Percentiles rank a stretch among this genome's conserved stretches.
phyloP scores from a whole-genome alignment of 2,113 vertebrate genomes.

The Cyanoliseus patagonus region DNA sequence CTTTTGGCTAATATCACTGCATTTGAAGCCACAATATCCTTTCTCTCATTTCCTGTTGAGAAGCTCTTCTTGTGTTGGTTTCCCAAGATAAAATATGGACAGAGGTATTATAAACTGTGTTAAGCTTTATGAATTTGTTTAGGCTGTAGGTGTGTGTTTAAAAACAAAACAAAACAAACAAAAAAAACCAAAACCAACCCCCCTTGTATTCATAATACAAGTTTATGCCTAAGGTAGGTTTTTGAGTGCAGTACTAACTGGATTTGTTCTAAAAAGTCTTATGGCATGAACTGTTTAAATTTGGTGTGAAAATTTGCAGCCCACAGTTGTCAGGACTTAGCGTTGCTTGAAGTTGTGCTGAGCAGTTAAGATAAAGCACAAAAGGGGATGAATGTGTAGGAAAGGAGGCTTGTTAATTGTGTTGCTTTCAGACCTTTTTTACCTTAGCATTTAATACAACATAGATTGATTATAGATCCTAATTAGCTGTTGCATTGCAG shows the following conservation, averaged over 20 bases:
- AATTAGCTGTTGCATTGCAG: neutral
- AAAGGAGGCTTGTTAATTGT: neutral
- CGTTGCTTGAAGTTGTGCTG: neutral
- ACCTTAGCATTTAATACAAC: neutral
- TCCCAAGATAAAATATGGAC: neutral
- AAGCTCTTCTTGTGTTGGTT: neutral
- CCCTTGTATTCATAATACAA: neutral
- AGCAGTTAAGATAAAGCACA: neutral
- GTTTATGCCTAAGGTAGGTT: neutral
- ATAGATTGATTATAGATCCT: neutral
- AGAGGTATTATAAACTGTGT: neutral
- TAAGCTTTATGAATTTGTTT: neutral
- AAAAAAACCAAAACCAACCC: accelerated
- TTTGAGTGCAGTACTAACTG: neutral
- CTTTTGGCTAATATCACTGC: neutral
- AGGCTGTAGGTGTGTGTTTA: neutral
- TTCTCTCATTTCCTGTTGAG: neutral
- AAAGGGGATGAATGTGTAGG: neutral
- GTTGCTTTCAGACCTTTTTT: neutral
- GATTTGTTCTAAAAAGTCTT: neutral
- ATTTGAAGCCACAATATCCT: neutral
- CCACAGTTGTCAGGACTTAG: neutral
- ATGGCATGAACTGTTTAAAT: neutral
- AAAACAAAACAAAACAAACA: neutral
- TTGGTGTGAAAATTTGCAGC: neutral